Base-by-base conservation (phyloP, 2,797 vertebrate genomes). In the Telmatherina bonti region DNA sequence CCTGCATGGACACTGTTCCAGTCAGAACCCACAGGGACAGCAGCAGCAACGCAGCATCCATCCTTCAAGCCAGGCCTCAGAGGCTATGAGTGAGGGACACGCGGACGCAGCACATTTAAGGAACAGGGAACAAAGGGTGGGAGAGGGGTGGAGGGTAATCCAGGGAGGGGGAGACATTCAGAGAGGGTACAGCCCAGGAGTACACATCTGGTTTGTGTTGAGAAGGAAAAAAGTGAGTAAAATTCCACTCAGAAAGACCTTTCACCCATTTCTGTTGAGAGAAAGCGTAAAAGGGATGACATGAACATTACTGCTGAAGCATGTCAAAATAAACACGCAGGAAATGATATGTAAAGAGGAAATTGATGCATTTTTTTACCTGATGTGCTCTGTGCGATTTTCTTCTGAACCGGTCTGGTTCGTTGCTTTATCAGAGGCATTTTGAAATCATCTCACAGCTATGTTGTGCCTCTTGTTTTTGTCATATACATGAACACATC, bases 241-340 rank as follows among this genome's bases (percentile, higher is more conserved):
- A 92, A 94, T 91, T 93, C 89, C 92, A 72, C 68, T 70, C 67
- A 76, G 71, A 77, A 59, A 76, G 88, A 94, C 93, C 94, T 95
- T 95, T 95, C 90, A 94, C 94, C 93, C 86, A 94, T 93, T 94
- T 95, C 83, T 89, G 85, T 81, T 85, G 76, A 90, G 86, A 79
- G 68, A 78, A 64, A 78, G 82, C 76, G 85, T 81, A 64, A 82
- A 80, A 31, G 64, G 52, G 62, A 30, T 76, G 74, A 79, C 72
- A 74, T 12, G 24, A 24, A 33, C 29, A 49, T 20, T 55, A 45
- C 61, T 64, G 41, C 22, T 67, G 18, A 24, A 29, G 24, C 49
- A 45, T 9, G 11, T 53, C 33, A 55, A 13, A 65, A 53, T 30
- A 72, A 70, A 81, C 53, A 82, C 71, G 62, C 55, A 60, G 69